Conservation (phyloP, 2,113 vertebrate species). For the Puntigrus tetrazona region DNA sequence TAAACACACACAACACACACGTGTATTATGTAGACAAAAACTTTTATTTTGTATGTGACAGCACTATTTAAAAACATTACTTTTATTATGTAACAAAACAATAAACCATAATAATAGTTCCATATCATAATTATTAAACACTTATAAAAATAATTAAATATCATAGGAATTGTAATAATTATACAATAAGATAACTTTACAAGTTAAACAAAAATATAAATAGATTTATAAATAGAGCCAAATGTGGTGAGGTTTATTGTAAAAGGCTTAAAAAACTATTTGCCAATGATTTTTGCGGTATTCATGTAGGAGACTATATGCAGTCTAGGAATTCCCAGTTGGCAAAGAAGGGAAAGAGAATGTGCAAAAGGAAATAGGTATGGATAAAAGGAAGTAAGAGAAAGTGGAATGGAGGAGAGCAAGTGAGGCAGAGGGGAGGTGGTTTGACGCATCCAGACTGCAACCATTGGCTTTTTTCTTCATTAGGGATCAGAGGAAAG, state of each 20-base stretch:
- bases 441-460: constrained; percentile 59
- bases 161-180: not conserved
- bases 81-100: not conserved
- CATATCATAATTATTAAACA: not conserved
- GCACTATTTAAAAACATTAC: too few relatives aligned
- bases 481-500: constrained; percentile 46
- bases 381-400: constrained; percentile 4
- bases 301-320: constrained; percentile 64
- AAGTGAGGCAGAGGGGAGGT: constrained; percentile 26
- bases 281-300: not conserved
- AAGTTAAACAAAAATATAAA: not conserved
- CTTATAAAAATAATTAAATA: not conserved
- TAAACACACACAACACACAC: too few relatives aligned
- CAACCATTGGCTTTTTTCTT: constrained; percentile 63
- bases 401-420: not conserved
- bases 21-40: too few relatives aligned
- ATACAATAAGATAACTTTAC: not conserved
- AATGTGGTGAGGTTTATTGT: not conserved
- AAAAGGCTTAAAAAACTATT: not conserved
- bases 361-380: not conserved
- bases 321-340: constrained; percentile 72
- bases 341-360: constrained; percentile 49
- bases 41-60: too few relatives aligned
- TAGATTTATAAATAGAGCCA: not conserved
- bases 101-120: not conserved